phyloP scores from a whole-genome alignment of 2,113 vertebrate species.

The Neotragus moschatus region DNA sequence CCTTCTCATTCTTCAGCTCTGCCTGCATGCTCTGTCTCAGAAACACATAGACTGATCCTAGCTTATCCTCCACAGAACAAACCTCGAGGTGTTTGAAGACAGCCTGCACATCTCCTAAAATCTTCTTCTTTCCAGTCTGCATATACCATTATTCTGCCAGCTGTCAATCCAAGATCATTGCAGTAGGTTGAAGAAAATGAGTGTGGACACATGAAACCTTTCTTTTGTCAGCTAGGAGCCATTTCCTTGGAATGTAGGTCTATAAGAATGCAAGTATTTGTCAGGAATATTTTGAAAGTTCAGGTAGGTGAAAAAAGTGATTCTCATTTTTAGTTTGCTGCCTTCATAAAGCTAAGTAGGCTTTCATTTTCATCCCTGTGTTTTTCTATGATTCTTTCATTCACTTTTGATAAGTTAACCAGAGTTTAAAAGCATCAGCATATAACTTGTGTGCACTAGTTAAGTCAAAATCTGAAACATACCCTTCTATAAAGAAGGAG shows the following conservation, averaged over 20 bases:
- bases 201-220: accelerated
- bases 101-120: not conserved
- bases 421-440: not conserved
- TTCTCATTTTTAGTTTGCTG: not conserved
- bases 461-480: not conserved
- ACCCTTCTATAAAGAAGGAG: not conserved
- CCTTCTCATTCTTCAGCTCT: not conserved
- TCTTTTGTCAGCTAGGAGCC: not conserved
- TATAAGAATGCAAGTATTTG: not conserved
- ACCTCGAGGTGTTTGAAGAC: not conserved
- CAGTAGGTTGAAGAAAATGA: not conserved
- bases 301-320: not conserved
- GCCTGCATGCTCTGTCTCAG: not conserved
- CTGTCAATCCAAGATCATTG: not conserved
- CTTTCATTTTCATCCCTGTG: not conserved
- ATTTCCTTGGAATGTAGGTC: not conserved
- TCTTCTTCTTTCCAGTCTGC: not conserved
- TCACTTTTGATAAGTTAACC: not conserved
- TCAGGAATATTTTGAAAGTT: not conserved
- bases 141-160: not conserved
- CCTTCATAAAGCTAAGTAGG: not conserved
- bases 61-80: not conserved
- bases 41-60: not conserved
- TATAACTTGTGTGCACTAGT: not conserved
- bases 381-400: not conserved